Percentiles rank a stretch among this genome's conserved stretches.
Conservation (phyloP, 2,797 vertebrate genomes). For the Ctenosaura bakeri region DNA sequence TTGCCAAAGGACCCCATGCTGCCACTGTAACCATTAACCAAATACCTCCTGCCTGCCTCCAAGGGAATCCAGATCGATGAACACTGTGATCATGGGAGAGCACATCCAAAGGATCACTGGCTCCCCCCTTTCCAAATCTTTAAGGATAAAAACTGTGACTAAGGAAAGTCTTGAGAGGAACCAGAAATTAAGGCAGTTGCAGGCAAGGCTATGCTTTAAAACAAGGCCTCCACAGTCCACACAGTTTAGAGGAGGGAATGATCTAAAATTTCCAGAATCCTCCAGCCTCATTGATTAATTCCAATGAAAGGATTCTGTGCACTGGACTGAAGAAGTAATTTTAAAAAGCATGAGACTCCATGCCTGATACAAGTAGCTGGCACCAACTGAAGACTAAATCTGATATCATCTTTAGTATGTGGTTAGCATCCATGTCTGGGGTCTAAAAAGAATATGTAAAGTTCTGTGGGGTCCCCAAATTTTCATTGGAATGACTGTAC, state of each 20-base stretch:
- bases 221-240: not conserved
- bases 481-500: not conserved
- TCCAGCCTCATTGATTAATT: too few relatives aligned
- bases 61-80: not conserved
- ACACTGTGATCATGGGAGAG: not conserved
- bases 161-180: not conserved
- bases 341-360: not conserved
- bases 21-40: not conserved
- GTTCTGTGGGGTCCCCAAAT: not conserved
- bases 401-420: not conserved
- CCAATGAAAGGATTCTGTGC: too few relatives aligned
- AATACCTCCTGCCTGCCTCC: conserved; percentile 22
- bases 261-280: too few relatives aligned
- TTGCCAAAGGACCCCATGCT: conserved; percentile 36
- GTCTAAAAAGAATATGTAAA: not conserved
- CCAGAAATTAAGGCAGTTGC: not conserved
- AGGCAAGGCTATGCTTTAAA: not conserved
- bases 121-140: not conserved
- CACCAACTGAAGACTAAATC: not conserved
- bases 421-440: not conserved
- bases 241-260: too few relatives aligned
- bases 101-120: not conserved
- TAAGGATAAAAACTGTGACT: not conserved
- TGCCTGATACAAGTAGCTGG: too few relatives aligned
- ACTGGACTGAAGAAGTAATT: too few relatives aligned